phyloP scores from a whole-genome alignment of 2,888 invertebrate species.

The Drosophila lacicola region DNA sequence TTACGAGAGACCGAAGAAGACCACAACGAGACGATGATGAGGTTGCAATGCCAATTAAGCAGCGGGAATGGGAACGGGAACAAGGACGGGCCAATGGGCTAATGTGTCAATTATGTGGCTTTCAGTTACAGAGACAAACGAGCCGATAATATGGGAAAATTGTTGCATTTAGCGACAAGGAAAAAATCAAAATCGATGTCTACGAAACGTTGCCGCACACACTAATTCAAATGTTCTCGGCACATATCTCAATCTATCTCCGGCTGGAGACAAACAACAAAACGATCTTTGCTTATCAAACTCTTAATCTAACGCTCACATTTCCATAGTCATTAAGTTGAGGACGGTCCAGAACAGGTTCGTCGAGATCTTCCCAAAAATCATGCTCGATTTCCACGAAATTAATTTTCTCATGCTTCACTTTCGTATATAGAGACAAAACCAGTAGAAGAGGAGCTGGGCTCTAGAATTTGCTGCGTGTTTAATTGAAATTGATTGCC shows the following conservation, averaged over 20 bases:
- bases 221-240: slow-evolving; percentile 55
- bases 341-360: slow-evolving; percentile 56
- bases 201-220: slow-evolving; percentile 14
- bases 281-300: slow-evolving; percentile 54
- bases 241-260: slow-evolving; percentile 3
- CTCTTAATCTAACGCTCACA: slow-evolving; percentile 49
- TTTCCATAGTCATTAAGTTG: slow-evolving; percentile 71
- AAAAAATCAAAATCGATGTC: slow-evolving; percentile 7
- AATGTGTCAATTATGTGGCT: slow-evolving; percentile 80
- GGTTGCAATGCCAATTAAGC: slow-evolving; percentile 40
- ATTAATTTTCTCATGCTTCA: slow-evolving; percentile 73
- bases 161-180: neutral
- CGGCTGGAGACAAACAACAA: slow-evolving; percentile 33
- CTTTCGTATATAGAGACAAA: slow-evolving; percentile 26
- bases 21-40: slow-evolving; percentile 37
- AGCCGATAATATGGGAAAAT: slow-evolving; percentile 67
- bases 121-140: slow-evolving; percentile 64
- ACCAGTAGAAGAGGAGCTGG: neutral
- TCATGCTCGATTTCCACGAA: slow-evolving; percentile 72
- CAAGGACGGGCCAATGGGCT: slow-evolving; percentile 66
- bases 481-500: slow-evolving; percentile 74
- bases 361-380: slow-evolving; percentile 63
- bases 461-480: slow-evolving; percentile 15
- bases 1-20: slow-evolving; percentile 38
- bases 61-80: slow-evolving; percentile 44